phyloP scores from a whole-genome alignment of 1,140 invertebrate species.

The Zaprionus lachaisei region DNA sequence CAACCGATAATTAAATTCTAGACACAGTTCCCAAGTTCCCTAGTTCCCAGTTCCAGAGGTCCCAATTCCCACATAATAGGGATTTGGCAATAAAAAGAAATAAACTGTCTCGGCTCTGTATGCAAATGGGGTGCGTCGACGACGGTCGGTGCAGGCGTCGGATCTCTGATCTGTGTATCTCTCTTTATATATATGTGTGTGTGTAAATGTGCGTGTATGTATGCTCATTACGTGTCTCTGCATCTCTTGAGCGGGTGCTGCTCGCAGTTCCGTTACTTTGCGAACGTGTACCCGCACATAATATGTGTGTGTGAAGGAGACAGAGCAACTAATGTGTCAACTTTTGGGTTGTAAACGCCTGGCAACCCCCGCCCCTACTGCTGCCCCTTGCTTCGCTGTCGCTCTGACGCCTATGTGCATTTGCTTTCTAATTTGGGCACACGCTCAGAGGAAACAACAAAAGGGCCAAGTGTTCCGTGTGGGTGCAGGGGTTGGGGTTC shows the following conservation, averaged over 20 bases:
- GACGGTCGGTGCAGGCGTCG: constrained; percentile 12
- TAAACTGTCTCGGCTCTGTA: constrained; percentile 43
- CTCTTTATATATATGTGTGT: not conserved
- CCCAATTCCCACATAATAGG: constrained; percentile 76
- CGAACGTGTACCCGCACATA: constrained; percentile 79
- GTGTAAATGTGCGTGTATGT: not conserved
- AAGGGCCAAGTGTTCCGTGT: constrained; percentile 38
- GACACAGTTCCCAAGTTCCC: constrained; percentile 22
- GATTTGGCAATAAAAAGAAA: constrained; percentile 73
- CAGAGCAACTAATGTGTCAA: constrained; percentile 70
- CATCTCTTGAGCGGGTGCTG: constrained; percentile 69
- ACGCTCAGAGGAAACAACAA: constrained; percentile 70
- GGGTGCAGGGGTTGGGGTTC: not conserved
- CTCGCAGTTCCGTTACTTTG: constrained; percentile 59
- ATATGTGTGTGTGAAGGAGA: constrained; percentile 37
- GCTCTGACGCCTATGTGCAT: constrained; percentile 45
- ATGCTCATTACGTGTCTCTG: constrained; percentile 62
- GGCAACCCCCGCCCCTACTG: constrained; percentile 15
- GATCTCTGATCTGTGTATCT: constrained; percentile 1
- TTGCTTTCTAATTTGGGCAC: constrained; percentile 78
- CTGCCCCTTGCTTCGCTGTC: constrained; percentile 5
- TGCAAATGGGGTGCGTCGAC: constrained; percentile 51
- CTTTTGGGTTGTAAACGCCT: constrained; percentile 59
- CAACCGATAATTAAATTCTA: constrained; percentile 77
- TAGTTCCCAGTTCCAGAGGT: not conserved